Evolutionary conservation across 2,113 vertebrate genomes (phyloP), one percentile per base, ranked within the genome.

Genomic region (Synchiropus splendidus): DNA sequence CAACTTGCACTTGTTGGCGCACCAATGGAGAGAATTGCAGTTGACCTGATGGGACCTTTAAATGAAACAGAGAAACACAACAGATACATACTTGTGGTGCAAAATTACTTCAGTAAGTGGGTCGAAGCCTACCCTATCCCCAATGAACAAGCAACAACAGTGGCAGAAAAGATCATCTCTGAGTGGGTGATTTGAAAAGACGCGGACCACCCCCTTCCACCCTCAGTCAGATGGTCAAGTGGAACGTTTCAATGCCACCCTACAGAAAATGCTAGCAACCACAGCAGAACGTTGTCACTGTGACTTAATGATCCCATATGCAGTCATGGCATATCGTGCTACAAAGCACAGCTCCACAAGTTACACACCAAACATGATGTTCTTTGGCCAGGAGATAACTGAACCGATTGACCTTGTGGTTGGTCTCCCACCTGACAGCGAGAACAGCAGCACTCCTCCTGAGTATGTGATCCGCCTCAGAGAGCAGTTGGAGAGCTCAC

Each of bases 261-360:
- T 69, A 1, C 58, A 72, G 9, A 71, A 71, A 18, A 59, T 51
- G 1, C 12, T 51, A 1, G 34, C 48, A 1, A 17, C 51, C 1
- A 63, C 55, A 1, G 35, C 42, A 0, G 39, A 27, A 12, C 11
- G 1, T 6, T 40, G 39, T 6, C 16, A 40, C 17, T 40, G 39
- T 16, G 39, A 40, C 6, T n/a, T n/a, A 8, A 57, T 44, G 13
- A 42, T 57, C 4, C 45, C 14, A 3, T 44, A 50, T 16, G 4
- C 37, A 13, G 31, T 45, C 2, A 41, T 51, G 48, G 37, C 42
- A 0, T 36, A 42, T 16, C 36, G 37, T 6, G 32, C 11, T 0
- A 58, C 18, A 4, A 46, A 41, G 9, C 37, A 58, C 17, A 46
- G 17, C 11, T 10, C 33, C 11, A 36, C 17, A 21, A 17, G 27